Evolutionary conservation across 2,888 invertebrate species (phyloP).

Genomic region (Epinotia bilunana): DNA sequence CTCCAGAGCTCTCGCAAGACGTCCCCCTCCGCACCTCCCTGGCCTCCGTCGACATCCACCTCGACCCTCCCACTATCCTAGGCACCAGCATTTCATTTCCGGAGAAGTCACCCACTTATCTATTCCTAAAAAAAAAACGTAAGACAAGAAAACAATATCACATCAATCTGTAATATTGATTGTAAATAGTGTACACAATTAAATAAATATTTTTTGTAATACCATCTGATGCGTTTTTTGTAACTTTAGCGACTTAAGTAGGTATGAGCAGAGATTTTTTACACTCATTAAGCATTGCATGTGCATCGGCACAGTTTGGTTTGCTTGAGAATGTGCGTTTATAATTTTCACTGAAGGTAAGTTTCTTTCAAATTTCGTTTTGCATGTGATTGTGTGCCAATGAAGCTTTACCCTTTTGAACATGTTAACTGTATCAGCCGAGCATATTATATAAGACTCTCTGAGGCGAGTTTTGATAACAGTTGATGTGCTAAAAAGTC

Average conservation of each 20-base stretch:
- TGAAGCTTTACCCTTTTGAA: not conserved
- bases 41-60: constrained; percentile 71
- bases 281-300: constrained; percentile 57
- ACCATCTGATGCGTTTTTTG: constrained; percentile 52
- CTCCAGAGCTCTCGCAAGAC: constrained; percentile 61
- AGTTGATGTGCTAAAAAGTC: constrained; percentile 3
- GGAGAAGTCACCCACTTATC: constrained; percentile 58
- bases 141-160: constrained; percentile 55
- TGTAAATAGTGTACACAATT: constrained; percentile 57
- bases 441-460: not conserved
- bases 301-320: constrained; percentile 57
- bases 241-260: constrained; percentile 42
- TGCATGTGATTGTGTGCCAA: constrained; percentile 45
- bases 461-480: not conserved
- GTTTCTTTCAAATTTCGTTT: constrained; percentile 51
- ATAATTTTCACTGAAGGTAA: constrained; percentile 50
- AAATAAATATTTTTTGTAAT: constrained; percentile 50
- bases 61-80: constrained; percentile 52
- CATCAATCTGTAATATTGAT: constrained; percentile 50
- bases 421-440: constrained; percentile 5
- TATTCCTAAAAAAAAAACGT: constrained; percentile 58
- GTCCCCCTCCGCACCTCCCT: constrained; percentile 71
- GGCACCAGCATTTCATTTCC: constrained; percentile 47
- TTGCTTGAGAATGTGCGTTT: constrained; percentile 62
- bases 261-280: constrained; percentile 75